Evolutionary conservation across 2,888 invertebrate genomes (phyloP).

Genomic region (Venusia cambrica): DNA sequence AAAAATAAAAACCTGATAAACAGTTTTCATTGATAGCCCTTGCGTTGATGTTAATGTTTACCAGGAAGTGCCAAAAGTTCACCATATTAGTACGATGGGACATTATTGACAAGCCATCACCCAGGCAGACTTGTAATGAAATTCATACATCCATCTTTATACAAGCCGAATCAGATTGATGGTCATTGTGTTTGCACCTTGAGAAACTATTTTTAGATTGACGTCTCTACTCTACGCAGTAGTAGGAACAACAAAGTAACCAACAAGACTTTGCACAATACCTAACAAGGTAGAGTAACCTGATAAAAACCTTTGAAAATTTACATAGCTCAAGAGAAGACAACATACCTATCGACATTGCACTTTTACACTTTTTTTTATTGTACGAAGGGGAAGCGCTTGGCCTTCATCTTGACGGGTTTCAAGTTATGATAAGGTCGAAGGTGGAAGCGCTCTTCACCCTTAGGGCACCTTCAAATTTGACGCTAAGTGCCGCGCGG

Average conservation of each 20-base stretch:
- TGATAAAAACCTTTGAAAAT: no score
- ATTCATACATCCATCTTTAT: conserved; percentile 6
- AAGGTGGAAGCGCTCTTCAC: no score
- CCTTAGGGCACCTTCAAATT: no score
- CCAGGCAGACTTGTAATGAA: conserved; percentile 7
- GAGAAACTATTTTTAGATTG: conserved; percentile 10
- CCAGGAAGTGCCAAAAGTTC: conserved; percentile 25
- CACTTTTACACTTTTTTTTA: no score
- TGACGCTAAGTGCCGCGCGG: no score
- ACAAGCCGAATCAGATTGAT: conserved; percentile 1
- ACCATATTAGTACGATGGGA: conserved; percentile 21
- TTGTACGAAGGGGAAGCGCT: no score
- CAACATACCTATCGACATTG: no score
- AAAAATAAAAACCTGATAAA: conserved; percentile 27
- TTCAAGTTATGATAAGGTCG: no score
- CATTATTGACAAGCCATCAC: conserved; percentile 16
- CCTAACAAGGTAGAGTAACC: no score
- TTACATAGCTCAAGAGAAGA: no score
- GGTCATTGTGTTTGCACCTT: conserved; percentile 16
- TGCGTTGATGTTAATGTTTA: conserved; percentile 20
- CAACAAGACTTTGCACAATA: conserved; percentile 4
- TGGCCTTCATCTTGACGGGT: no score
- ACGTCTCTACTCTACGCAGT: conserved; percentile 6
- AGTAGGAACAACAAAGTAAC: conserved; percentile 6
- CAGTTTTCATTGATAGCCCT: conserved; percentile 27